Evolutionary conservation across 2,888 invertebrate species (phyloP).

Genomic region (Polietes domitor): DNA sequence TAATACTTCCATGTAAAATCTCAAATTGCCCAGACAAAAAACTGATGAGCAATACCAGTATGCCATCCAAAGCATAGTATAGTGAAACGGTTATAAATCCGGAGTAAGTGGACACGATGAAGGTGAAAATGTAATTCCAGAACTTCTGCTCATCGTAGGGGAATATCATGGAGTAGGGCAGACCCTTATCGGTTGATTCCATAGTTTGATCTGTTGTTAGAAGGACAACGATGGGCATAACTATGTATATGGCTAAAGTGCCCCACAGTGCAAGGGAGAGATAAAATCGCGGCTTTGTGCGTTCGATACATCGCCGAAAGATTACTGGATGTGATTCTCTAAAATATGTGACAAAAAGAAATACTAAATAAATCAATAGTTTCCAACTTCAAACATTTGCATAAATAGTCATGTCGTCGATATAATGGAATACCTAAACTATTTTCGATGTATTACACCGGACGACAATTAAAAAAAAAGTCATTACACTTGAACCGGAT

Average conservation of each 20-base stretch:
- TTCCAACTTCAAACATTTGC: too few species aligned
- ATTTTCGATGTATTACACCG: too few species aligned
- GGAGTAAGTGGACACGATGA: not conserved
- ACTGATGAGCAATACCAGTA: slow-evolving; percentile 44
- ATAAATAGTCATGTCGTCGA: too few species aligned
- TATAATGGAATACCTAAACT: too few species aligned
- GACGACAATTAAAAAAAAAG: too few species aligned
- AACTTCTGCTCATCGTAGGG: slow-evolving; percentile 35
- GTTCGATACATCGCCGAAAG: not conserved
- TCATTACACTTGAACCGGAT: too few species aligned
- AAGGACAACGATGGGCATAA: slow-evolving; percentile 30
- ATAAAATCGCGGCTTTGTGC: not conserved
- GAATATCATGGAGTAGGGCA: slow-evolving; percentile 56
- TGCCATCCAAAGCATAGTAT: slow-evolving; percentile 55
- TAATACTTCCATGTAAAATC: slow-evolving; percentile 45
- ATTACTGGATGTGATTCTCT: slow-evolving; percentile 8
- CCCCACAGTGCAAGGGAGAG: not conserved
- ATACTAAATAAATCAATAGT: not conserved
- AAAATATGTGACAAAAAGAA: not conserved
- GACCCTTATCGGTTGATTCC: slow-evolving; percentile 36
- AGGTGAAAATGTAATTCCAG: not conserved
- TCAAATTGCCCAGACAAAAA: slow-evolving; percentile 55
- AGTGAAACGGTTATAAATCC: slow-evolving; percentile 32
- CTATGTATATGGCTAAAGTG: slow-evolving; percentile 16
- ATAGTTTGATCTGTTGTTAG: slow-evolving; percentile 40